Evolutionary conservation across 2,888 invertebrate species (phyloP), one percentile per base, ranked within the genome.

Genomic region (Stenichneumon culpator): DNA sequence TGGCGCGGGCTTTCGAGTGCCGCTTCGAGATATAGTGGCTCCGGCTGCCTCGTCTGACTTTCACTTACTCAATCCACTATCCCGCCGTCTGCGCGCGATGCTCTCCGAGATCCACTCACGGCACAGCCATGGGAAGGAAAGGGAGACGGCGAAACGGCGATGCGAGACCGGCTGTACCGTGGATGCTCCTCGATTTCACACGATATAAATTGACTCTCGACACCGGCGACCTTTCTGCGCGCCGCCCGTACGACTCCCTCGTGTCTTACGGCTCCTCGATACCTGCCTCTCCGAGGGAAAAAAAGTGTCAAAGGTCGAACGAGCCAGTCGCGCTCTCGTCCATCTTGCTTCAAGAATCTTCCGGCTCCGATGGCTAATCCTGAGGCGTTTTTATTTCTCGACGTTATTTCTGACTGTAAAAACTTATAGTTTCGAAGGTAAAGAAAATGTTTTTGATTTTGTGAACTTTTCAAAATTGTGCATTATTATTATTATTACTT

Each of bases 151-250:
- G 68, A 14, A 79, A 60, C 60, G 32, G 69, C 57, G 4, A 60
- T 39, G 69, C 60, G 16, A 28, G 28, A 67, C 19, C 25, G 11
- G 3, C 9, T 32, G 28, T 6, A 32, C 32, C 47, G 25, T 65
- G 25, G 22, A 74, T 68, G 67, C 72, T 67, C 79, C 79, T 83
- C 74, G 79, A 79, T 74, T 79, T 69, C 79, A 72, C 74, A 74
- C 74, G 79, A 83, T 83, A 70, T 83, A 79, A 83, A 83, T 79
- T 75, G 63, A 68, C 47, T 68, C 67, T 81, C 81, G 83, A 70
- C 83, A 79, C n/a, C 52, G 36, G 54, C 57, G 47, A 36, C 54
- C 54, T 65, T 57, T 70, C 50, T 44, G 19, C 47, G 50, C 9
- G 25, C 39, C 50, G 19, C 32, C 36, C 14, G 44, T 78, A 52